Conservation (phyloP, 1,140 invertebrate genomes). For the Cryptotermes secundus region DNA sequence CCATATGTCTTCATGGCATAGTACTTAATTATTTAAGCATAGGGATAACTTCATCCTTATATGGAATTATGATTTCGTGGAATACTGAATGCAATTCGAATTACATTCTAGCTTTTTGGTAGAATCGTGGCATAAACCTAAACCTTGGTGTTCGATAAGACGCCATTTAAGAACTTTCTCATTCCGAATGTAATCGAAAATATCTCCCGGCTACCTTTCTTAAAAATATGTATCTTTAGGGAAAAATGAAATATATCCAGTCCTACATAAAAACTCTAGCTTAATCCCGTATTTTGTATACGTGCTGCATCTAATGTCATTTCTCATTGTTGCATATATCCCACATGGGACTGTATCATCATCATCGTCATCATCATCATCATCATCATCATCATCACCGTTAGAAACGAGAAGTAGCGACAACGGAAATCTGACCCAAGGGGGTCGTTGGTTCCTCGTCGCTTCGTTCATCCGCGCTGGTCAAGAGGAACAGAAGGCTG, state of each 20-base stretch:
- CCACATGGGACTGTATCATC: slow-evolving; percentile 14
- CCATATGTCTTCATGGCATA: no score
- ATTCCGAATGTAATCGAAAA: neutral
- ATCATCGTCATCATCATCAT: neutral
- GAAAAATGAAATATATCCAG: neutral
- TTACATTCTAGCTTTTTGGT: no score
- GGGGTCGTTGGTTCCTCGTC: slow-evolving; percentile 28
- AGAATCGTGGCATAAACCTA: no score
- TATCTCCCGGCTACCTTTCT: neutral
- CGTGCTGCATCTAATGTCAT: slow-evolving; percentile 14
- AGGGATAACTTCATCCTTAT: no score
- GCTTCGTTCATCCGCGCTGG: neutral
- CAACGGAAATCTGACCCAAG: slow-evolving; percentile 33
- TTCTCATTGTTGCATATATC: slow-evolving; percentile 5
- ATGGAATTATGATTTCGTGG: no score
- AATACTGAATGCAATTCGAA: no score
- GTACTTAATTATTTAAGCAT: no score
- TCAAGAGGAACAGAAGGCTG: neutral
- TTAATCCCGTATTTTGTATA: neutral
- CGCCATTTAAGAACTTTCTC: neutral
- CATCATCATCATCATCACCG: slow-evolving; percentile 1
- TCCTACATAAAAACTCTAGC: neutral
- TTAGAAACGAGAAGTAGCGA: slow-evolving; percentile 14
- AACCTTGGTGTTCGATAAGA: no score
- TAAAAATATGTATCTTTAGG: slow-evolving; percentile 1